These are phyloP conservation scores for Cromileptes altivelis DNA, from an alignment of 2,113 vertebrate species.

Conservation along the genomic window DNA sequence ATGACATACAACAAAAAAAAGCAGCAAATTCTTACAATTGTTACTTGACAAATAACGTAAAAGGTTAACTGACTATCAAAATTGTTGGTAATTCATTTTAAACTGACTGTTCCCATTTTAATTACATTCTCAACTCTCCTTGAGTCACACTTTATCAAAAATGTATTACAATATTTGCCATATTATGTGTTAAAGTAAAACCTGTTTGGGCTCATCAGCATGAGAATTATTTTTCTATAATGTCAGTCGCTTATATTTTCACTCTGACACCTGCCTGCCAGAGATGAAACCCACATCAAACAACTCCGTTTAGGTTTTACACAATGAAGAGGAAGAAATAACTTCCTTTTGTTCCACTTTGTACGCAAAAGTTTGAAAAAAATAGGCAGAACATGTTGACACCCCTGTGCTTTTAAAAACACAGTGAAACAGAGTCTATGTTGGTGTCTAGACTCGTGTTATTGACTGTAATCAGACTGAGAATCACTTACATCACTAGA, in stretches of 20 bases:
- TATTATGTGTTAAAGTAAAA: not conserved
- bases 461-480: conserved; percentile 39
- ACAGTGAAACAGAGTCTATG: not conserved
- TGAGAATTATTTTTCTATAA: not conserved
- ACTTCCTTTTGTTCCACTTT: conserved; percentile 20
- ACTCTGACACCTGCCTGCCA: not conserved
- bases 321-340: not conserved
- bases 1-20: no score
- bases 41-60: not conserved
- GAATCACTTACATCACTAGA: conserved; percentile 4
- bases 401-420: not conserved
- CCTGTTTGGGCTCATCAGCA: not conserved
- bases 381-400: not conserved
- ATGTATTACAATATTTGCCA: not conserved
- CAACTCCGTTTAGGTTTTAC: not conserved
- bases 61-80: not conserved
- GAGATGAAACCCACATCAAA: conserved; percentile 25
- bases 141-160: not conserved
- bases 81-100: not conserved
- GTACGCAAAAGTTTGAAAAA: conserved; percentile 2
- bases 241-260: not conserved
- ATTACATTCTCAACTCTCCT: not conserved
- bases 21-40: no score
- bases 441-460: conserved; percentile 44
- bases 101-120: not conserved